These are phyloP conservation scores for Cynopterus sphinx DNA, from an alignment of 2,797 vertebrate species.

Conservation along the genomic window DNA sequence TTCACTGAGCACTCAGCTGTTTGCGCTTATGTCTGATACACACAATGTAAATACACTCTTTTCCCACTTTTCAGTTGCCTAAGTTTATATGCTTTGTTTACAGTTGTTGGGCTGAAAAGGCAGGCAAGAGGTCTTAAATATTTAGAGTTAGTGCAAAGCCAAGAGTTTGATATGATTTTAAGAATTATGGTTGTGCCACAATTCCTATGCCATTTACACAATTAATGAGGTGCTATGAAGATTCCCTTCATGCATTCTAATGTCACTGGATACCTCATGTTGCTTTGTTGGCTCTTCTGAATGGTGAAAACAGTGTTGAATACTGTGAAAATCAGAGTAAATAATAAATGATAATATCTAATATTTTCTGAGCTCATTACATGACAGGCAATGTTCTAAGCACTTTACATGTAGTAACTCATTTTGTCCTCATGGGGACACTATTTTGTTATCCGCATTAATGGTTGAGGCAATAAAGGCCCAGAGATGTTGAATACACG, in stretches of 20 bases:
- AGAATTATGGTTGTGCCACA: background rate
- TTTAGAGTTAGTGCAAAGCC: background rate
- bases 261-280: background rate
- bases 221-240: background rate
- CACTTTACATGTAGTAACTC: background rate
- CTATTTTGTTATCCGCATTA: background rate
- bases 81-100: background rate
- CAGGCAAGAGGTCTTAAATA: conserved; percentile 1
- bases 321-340: background rate
- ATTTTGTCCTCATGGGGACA: background rate
- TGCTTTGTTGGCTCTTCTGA: background rate
- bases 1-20: background rate
- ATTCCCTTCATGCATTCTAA: background rate
- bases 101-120: background rate
- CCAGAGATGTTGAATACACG: background rate
- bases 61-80: conserved; percentile 43
- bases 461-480: background rate
- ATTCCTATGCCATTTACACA: background rate
- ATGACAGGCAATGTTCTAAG: background rate
- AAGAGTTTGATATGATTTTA: background rate
- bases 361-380: background rate
- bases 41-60: conserved; percentile 26
- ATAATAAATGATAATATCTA: background rate
- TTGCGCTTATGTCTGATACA: conserved; percentile 11
- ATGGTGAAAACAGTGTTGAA: background rate